Evolutionary conservation across 2,113 vertebrate genomes (phyloP).

Genomic region (Notarius lentiginosus): DNA sequence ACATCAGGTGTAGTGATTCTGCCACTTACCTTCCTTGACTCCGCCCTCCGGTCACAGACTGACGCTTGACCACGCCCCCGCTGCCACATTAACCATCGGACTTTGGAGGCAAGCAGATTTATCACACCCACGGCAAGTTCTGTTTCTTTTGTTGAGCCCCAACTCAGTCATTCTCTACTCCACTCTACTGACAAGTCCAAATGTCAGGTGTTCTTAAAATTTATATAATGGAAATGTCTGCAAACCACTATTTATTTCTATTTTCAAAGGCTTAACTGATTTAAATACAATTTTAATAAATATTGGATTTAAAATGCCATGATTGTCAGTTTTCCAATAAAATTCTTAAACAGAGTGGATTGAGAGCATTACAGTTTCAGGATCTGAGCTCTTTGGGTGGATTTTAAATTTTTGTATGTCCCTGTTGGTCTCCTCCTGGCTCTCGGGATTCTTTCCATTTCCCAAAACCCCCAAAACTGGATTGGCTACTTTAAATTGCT

Average conservation of each 20-base stretch:
- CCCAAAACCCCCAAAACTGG: background rate
- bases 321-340: background rate
- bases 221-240: background rate
- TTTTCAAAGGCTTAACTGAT: background rate
- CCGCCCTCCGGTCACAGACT: no score
- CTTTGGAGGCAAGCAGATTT: background rate
- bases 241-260: background rate
- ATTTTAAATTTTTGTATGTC: background rate
- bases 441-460: background rate
- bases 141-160: background rate
- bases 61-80: no score
- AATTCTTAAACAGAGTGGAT: background rate
- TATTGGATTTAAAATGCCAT: background rate
- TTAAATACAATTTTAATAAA: background rate
- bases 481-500: background rate
- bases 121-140: no score
- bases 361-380: background rate
- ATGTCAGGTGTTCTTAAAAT: no score
- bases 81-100: no score
- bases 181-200: no score
- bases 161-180: background rate
- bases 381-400: background rate
- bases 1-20: no score
- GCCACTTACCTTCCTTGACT: no score
- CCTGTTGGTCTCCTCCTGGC: background rate